Evolutionary conservation across 92 coral and sea anemone species (phyloP), one percentile per base, ranked within the genome.

Genomic region (Epizoanthus illoricatus): DNA sequence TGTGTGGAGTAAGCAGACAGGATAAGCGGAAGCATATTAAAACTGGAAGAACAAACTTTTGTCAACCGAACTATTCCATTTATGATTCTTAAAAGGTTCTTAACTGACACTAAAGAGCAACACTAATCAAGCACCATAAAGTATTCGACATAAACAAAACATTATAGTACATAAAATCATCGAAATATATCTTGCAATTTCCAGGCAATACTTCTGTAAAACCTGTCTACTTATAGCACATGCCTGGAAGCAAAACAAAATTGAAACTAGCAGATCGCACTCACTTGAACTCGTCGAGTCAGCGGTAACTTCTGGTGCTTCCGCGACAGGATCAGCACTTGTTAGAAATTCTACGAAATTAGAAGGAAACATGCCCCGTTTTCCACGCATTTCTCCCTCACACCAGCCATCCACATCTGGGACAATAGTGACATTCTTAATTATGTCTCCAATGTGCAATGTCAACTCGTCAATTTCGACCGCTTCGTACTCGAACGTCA

Each of bases 361-460:
- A 60, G 84, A 85, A 15, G 99, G 99, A 70, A 96, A 96, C 91
- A 93, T 78, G 23, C 98, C 99, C 10, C 71, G 89, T 55, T 83
- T 90, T 52, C 99, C 99, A 69, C 88, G 73, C 28, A 91, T 78
- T 21, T 87, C 88, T 81, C 99, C 99, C 78, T 90, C 90, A 75
- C 96, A 93, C 99, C 99, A 96, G 65, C 99, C 99, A 64, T 83
- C 94, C 71, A 90, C 97, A 62, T 81, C 89, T 62, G 92, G 92
- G 64, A 59, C 84, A 56, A 76, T 74, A 56, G 6, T 70, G 40
- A 96, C 81, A 85, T 91, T 86, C 47, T 66, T 90, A 70, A 96
- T 88, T 39, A 93, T 81, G 65, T 91, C 94, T 72, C 98, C 99
- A 39, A 90, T 87, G 11, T 71, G 75, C 18, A 96, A 65, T 1